Base-by-base conservation (phyloP, 2,113 vertebrate species). In the Fukomys damarensis region DNA sequence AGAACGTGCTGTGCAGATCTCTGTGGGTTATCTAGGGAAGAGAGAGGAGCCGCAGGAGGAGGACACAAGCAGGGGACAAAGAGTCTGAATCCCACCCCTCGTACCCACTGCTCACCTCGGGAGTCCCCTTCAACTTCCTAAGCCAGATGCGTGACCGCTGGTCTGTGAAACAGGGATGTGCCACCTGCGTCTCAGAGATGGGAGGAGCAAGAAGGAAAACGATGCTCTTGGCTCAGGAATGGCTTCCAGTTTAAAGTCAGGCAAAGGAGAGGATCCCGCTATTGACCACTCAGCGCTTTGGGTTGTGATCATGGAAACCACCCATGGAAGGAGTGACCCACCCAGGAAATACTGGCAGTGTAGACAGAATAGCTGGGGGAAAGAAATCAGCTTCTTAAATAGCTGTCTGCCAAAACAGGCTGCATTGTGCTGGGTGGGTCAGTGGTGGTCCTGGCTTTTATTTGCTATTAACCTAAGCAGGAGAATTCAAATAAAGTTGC, bases 401-500 rank as follows among this genome's bases (percentile, higher is more conserved):
- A 56, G 76, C 83, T 8, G 1, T 41, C 59, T 38, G 43, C 28
- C 54, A 16, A 3, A 80, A 30, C 83, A 54, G 85, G 70, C 8
- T 80, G 22, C 11, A 20, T 11, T 46, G 76, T 22, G 41, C 13
- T 30, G 54, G 22, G 5, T 28, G 54, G 54, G 32, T n/a, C 3
- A 13, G 26, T 24, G 72, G 77, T 89, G 56, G 76, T 84, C 84
- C 79, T 30, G 28, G 89, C 59, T 70, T 91, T 41, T 2, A 81
- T 84, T 38, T 20, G 30, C 58, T 32, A 28, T 82, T 58, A 95
- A 70, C 89, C 86, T 28, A 70, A 84, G 85, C 86, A 92, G 91
- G 86, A 93, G 11, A 70, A 88, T 85, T 95, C 76, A 95, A 97
- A 97, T 89, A 35, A 66, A 68, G 49, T 70, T 91, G 93, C 58